Evolutionary conservation across 2,797 vertebrate genomes (phyloP), one percentile per base, ranked within the genome.

Genomic region (Sciaenops ocellatus): DNA sequence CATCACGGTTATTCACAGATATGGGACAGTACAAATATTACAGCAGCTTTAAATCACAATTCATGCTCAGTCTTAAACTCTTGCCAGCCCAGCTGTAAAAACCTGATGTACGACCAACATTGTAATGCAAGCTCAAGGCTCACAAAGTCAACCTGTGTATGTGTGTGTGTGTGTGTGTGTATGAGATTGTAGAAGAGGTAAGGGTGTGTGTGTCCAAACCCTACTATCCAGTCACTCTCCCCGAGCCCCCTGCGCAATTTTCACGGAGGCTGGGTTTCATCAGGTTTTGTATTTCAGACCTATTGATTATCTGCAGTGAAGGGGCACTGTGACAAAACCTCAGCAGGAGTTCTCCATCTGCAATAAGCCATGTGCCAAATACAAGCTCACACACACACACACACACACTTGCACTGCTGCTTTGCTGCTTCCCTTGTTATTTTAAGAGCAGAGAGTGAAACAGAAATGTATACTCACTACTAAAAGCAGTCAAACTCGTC

Each of bases 221-320:
- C 55, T 66, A 74, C 54, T 75, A 81, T 64, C 77, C 55, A 76
- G 78, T 82, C 65, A 62, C 55, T 63, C 82, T 76, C 82, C 74
- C 34, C 76, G 38, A 69, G 59, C 66, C 77, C 86, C 83, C 76
- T 56, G 78, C 34, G 66, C 89, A 90, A 87, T 93, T 92, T 93
- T 93, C 90, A 92, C 79, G 26, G 78, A 79, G 78, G 76, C 90
- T 87, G 82, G 70, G 74, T 87, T 90, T 91, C 87, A 92, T 92
- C 89, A 87, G 92, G 84, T 85, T 92, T 90, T 84, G 83, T 94
- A 92, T 92, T 93, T 93, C 86, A 92, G 89, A 88, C 79, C 79
- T 91, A 93, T 94, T 92, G 94, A 94, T 95, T 93, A 92, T 89
- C 88, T 84, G 71, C 85, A 88, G 78, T 81, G 85, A 82, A 71